phyloP scores from a whole-genome alignment of 1,140 invertebrate species.

The Acromyrmex echinatior region DNA sequence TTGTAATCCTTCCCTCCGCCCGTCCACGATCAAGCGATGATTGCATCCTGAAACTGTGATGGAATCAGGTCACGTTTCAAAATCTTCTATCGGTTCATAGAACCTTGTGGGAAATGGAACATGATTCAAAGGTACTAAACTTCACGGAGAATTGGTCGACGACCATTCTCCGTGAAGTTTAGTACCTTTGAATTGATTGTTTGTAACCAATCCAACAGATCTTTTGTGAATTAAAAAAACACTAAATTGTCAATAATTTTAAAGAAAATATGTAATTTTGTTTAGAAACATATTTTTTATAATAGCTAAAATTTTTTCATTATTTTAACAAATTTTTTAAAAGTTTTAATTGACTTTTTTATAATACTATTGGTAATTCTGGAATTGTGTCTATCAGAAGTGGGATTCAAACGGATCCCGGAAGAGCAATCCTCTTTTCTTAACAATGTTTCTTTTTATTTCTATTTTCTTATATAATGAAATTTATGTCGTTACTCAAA shows the following conservation, averaged over 20 bases:
- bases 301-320: not conserved
- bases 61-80: slow-evolving; percentile 73
- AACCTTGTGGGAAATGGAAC: slow-evolving; percentile 36
- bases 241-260: not conserved
- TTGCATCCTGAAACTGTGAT: slow-evolving; percentile 67
- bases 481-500: not conserved
- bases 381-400: not conserved
- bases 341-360: not conserved
- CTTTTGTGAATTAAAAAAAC: slow-evolving; percentile 1
- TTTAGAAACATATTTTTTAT: not conserved
- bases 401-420: not conserved
- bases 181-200: not conserved
- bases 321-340: not conserved
- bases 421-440: not conserved
- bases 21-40: slow-evolving; percentile 76
- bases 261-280: not conserved
- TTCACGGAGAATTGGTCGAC: slow-evolving; percentile 35
- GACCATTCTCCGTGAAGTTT: not conserved
- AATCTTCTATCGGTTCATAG: slow-evolving; percentile 63
- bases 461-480: not conserved
- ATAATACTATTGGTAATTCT: not conserved
- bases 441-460: not conserved
- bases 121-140: slow-evolving; percentile 44
- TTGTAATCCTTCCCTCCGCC: slow-evolving; percentile 59
- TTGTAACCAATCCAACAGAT: slow-evolving; percentile 16